These are phyloP conservation scores for Microdon myrmicae DNA, from an alignment of 2,888 invertebrate species.

Conservation along the genomic window DNA sequence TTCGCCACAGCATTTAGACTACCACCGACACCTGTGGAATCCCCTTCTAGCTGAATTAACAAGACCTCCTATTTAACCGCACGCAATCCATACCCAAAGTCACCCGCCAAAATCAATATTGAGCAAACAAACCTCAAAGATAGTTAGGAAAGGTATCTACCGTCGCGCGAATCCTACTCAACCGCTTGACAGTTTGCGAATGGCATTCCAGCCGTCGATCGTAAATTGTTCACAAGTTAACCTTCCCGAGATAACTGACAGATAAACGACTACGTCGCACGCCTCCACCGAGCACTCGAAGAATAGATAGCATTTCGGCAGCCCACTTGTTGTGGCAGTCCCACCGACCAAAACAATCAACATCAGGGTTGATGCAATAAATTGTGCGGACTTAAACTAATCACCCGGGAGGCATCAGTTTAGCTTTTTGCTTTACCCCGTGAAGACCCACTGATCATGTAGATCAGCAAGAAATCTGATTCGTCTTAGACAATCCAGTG, in stretches of 20 bases:
- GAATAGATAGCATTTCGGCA: slow-evolving; percentile 6
- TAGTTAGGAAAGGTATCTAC: slow-evolving; percentile 10
- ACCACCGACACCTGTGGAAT: no score
- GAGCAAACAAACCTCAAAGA: slow-evolving; percentile 41
- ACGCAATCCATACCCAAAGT: slow-evolving; percentile 13
- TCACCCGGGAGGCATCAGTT: slow-evolving; percentile 47
- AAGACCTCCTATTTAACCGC: slow-evolving; percentile 23
- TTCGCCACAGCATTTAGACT: no score
- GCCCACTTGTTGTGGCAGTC: neutral
- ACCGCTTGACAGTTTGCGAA: slow-evolving; percentile 17
- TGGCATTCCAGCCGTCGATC: slow-evolving; percentile 50
- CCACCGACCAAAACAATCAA: slow-evolving; percentile 41
- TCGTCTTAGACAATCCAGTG: slow-evolving; percentile 19
- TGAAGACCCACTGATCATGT: slow-evolving; percentile 15
- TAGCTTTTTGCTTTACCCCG: slow-evolving; percentile 39
- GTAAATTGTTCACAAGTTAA: slow-evolving; percentile 47
- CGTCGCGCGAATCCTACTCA: slow-evolving; percentile 1
- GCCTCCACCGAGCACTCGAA: slow-evolving; percentile 19
- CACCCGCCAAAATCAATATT: slow-evolving; percentile 31
- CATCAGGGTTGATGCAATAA: slow-evolving; percentile 45
- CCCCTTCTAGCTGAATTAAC: no score
- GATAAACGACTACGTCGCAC: slow-evolving; percentile 42
- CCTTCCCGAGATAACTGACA: slow-evolving; percentile 41
- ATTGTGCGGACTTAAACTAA: slow-evolving; percentile 47
- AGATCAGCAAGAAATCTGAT: slow-evolving; percentile 40